phyloP scores from a whole-genome alignment of 2,888 invertebrate species.

The Scrobipalpa costella region DNA sequence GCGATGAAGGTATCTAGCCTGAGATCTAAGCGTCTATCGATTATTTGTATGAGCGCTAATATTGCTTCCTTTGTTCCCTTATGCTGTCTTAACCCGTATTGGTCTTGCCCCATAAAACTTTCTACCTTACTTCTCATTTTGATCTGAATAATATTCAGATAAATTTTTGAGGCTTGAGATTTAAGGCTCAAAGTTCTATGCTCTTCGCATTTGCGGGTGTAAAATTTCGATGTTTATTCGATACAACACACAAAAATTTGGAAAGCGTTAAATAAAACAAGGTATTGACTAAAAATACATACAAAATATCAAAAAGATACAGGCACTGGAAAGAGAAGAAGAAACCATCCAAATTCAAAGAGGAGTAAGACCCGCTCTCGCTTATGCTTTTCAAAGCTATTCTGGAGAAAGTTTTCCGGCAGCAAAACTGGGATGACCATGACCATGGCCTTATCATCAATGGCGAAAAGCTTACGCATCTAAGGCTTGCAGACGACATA shows the following conservation, averaged over 20 bases:
- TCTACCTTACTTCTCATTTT: no score
- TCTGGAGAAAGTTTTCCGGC: constrained; percentile 5
- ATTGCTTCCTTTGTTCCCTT: no score
- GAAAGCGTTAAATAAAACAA: constrained; percentile 29
- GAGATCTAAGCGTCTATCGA: no score
- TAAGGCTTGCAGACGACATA: constrained; percentile 38
- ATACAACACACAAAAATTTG: constrained; percentile 32
- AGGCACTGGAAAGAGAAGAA: constrained; percentile 28
- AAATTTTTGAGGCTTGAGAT: no score
- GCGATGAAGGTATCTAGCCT: no score
- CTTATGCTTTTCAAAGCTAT: constrained; percentile 11
- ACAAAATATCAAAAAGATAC: constrained; percentile 28
- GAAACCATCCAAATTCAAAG: constrained; percentile 23
- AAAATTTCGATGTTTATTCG: no score
- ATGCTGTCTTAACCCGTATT: no score
- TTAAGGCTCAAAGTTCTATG: no score
- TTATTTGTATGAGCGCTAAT: no score
- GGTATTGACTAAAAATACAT: constrained; percentile 28
- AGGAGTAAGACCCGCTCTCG: constrained; percentile 29
- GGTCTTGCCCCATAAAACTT: no score
- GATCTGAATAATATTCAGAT: no score
- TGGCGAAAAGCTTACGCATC: constrained; percentile 33
- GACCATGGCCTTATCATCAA: constrained; percentile 32
- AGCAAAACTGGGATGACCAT: constrained; percentile 19
- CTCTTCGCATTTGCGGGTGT: no score